These are phyloP conservation scores for Rhinogobius similis DNA, from an alignment of 2,113 vertebrate genomes.

Conservation along the genomic window DNA sequence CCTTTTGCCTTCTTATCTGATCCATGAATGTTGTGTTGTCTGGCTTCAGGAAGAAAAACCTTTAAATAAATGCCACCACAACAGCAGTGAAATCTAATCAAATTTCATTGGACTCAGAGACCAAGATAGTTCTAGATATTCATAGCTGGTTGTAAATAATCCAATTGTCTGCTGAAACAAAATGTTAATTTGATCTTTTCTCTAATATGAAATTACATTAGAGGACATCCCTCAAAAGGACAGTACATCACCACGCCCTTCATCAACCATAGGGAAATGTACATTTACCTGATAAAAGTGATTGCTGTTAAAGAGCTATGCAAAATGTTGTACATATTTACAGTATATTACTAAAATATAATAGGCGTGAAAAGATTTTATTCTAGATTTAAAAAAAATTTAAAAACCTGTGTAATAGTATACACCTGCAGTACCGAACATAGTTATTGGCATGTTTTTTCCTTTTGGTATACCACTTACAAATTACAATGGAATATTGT, in stretches of 20 bases:
- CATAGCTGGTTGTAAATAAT: slow-evolving; percentile 33
- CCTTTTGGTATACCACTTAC: neutral
- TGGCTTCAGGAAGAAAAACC: neutral
- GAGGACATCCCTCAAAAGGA: slow-evolving; percentile 32
- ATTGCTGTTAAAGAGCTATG: neutral
- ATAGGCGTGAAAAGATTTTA: neutral
- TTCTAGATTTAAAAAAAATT: too few relatives aligned
- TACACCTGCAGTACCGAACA: too few relatives aligned
- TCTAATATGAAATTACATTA: slow-evolving; percentile 45
- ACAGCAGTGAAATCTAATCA: neutral
- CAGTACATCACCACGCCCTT: slow-evolving; percentile 36
- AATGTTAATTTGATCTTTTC: slow-evolving; percentile 53
- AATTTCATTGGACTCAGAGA: neutral
- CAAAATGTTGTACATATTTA: too few relatives aligned
- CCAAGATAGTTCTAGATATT: slow-evolving; percentile 3
- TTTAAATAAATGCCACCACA: slow-evolving; percentile 2
- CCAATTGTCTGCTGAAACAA: slow-evolving; percentile 38
- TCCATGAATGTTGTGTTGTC: neutral
- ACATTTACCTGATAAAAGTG: neutral
- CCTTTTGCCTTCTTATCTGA: neutral
- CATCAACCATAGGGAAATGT: slow-evolving; percentile 15
- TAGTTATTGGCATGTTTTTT: neutral
- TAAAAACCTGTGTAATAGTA: too few relatives aligned
- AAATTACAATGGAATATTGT: neutral
- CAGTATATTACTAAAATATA: neutral